Evolutionary conservation across 2,888 invertebrate species (phyloP).

Genomic region (Cancer borealis): DNA sequence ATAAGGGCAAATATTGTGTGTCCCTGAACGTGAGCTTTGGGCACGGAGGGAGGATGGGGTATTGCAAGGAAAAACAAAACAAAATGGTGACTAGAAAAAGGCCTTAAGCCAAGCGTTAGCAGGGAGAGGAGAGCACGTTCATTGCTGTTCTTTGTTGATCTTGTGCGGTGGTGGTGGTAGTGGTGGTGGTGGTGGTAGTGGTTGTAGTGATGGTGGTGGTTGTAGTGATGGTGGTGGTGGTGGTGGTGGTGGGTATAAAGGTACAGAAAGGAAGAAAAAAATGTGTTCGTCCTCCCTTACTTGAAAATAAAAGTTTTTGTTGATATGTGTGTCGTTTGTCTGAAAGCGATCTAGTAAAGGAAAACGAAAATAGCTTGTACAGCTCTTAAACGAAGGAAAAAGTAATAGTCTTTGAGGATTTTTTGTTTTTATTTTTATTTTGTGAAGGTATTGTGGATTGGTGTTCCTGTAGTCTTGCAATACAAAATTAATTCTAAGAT

Average conservation of each 20-base stretch:
- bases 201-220: not conserved
- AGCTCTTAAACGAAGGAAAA: not conserved
- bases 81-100: not conserved
- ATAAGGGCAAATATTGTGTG: constrained; percentile 52
- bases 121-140: not conserved
- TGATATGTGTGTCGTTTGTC: too few relatives aligned
- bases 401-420: too few relatives aligned
- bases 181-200: not conserved
- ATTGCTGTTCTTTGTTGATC: not conserved
- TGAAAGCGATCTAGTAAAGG: too few relatives aligned
- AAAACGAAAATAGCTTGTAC: too few relatives aligned
- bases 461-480: too few relatives aligned
- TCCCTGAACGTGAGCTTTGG: constrained; percentile 28
- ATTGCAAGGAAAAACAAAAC: constrained; percentile 21
- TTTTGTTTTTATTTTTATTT: too few relatives aligned
- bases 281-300: too few relatives aligned
- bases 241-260: not conserved
- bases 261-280: not conserved
- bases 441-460: too few relatives aligned
- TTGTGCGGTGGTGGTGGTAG: not conserved
- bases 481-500: too few relatives aligned
- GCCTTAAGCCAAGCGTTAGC: not conserved
- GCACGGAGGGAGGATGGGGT: not conserved
- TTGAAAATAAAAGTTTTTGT: too few relatives aligned
- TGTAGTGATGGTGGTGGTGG: not conserved